A percentile compares a stretch with the other conserved stretches of the same genome.
Evolutionary conservation across 2,888 invertebrate species (phyloP).

Genomic region (Leptinotarsa rubiginosa): DNA sequence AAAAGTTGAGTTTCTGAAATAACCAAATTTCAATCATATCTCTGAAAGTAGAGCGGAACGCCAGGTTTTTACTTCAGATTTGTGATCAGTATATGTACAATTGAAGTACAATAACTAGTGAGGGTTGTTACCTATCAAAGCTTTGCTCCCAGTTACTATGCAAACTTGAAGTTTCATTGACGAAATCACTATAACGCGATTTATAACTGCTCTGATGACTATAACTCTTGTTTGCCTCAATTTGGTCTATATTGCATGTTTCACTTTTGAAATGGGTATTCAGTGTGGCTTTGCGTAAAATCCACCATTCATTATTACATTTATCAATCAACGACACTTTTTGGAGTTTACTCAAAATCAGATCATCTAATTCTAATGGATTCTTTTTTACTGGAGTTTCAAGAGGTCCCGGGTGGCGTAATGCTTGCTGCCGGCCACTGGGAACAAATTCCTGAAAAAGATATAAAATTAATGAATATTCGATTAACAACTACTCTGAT

Average conservation of each 20-base stretch:
- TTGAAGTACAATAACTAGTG: too few species aligned
- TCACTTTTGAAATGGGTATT: slow-evolving; percentile 24
- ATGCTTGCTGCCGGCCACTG: slow-evolving; percentile 84
- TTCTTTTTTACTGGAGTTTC: slow-evolving; percentile 61
- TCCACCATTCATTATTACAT: slow-evolving; percentile 69
- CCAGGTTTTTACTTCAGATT: too few species aligned
- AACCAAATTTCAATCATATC: too few species aligned
- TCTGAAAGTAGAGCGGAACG: too few species aligned
- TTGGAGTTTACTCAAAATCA: slow-evolving; percentile 78
- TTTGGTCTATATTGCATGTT: slow-evolving; percentile 36
- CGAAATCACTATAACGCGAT: slow-evolving; percentile 49
- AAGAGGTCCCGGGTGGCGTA: slow-evolving; percentile 80
- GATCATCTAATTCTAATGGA: slow-evolving; percentile 63
- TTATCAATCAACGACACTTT: slow-evolving; percentile 81
- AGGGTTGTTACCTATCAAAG: slow-evolving; percentile 43
- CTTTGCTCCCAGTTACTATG: slow-evolving; percentile 54
- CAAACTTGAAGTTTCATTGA: slow-evolving; percentile 57
- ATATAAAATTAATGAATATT: slow-evolving; percentile 6
- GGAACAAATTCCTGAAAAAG: slow-evolving; percentile 83
- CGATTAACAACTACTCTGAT: slow-evolving; percentile 41
- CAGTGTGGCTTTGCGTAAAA: slow-evolving; percentile 72
- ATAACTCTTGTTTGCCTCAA: slow-evolving; percentile 42
- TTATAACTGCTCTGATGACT: slow-evolving; percentile 40
- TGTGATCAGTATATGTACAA: too few species aligned
- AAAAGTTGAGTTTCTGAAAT: too few species aligned